Evolutionary conservation across 2,113 vertebrate genomes (phyloP).

Genomic region (Oncorhynchus keta): DNA sequence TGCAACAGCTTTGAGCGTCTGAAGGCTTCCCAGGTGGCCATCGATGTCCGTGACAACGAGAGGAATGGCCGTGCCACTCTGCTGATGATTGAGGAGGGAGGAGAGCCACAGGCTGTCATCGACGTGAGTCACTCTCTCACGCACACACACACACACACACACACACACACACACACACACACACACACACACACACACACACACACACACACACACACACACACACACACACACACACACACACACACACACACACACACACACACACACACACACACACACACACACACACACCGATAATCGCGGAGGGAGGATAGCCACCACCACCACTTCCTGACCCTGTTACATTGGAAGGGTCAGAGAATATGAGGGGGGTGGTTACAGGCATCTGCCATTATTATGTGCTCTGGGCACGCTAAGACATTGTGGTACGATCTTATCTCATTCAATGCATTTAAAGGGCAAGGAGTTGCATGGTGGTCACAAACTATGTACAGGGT

Average conservation of each 20-base stretch:
- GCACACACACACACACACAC: no score
- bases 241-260: no score
- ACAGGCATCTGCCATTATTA: not conserved
- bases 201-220: no score
- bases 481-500: not conserved
- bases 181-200: no score
- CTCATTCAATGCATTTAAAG: no score
- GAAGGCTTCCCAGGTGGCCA: conserved; percentile 65
- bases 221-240: no score
- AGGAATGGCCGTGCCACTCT: conserved; percentile 55
- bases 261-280: no score
- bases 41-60: conserved; percentile 71
- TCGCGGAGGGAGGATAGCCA: not conserved
- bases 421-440: not conserved
- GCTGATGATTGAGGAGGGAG: conserved; percentile 55
- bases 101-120: conserved; percentile 59
- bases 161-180: no score
- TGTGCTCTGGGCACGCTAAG: not conserved
- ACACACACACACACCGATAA: no score
- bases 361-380: not conserved
- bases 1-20: conserved; percentile 65
- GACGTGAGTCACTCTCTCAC: conserved; percentile 43
- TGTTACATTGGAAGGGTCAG: not conserved
- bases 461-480: not conserved
- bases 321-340: not conserved